Conservation (phyloP, 2,888 invertebrate species). For the Blera fallax region DNA sequence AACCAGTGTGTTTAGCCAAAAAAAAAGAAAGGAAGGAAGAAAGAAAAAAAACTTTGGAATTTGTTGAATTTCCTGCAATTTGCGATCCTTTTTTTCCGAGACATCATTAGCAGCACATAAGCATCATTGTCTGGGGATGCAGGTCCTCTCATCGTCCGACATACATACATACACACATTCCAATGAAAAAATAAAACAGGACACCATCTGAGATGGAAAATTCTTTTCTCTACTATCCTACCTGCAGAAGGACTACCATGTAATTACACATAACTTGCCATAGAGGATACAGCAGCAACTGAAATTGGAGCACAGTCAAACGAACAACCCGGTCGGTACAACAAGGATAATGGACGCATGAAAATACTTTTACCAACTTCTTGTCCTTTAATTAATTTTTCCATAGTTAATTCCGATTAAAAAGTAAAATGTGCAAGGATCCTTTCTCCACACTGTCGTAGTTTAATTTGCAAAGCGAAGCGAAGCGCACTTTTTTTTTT, state of each 20-base stretch:
- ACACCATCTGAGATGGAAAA: constrained; percentile 11
- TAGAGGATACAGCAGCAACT: constrained; percentile 17
- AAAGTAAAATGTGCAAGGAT: neutral
- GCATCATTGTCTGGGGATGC: constrained; percentile 21
- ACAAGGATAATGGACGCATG: constrained; percentile 12
- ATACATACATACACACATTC: constrained; percentile 3
- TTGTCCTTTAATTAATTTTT: constrained; percentile 28
- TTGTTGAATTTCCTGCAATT: neutral
- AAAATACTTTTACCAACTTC: neutral
- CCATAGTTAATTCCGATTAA: neutral
- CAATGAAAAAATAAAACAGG: constrained; percentile 1
- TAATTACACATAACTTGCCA: constrained; percentile 23
- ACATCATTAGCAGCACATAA: neutral
- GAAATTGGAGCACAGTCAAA: constrained; percentile 29
- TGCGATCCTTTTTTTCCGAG: neutral
- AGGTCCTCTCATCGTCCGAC: neutral
- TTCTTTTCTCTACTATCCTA: constrained; percentile 12
- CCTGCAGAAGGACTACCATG: constrained; percentile 18
- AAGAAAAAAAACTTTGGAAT: neutral
- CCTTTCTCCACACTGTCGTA: neutral
- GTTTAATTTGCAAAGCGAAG: neutral
- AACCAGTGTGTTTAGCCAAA: neutral
- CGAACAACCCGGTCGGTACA: neutral
- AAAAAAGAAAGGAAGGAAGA: too few relatives aligned
- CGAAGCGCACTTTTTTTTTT: neutral